These are phyloP conservation scores for Hafferia zeledoni DNA, from an alignment of 2,797 vertebrate genomes.

Conservation along the genomic window DNA sequence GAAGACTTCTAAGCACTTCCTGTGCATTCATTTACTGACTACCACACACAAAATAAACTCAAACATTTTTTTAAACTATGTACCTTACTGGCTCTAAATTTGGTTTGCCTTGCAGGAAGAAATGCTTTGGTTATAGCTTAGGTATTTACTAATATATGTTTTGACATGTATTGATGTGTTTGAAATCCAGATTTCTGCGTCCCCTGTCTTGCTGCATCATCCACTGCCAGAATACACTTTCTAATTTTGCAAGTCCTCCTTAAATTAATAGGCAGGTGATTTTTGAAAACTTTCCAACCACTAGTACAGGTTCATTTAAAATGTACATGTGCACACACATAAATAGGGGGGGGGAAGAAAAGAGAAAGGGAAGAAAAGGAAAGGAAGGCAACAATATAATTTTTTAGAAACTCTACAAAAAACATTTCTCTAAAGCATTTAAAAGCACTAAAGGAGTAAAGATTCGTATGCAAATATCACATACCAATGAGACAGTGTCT, in stretches of 20 bases:
- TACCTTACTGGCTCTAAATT: background rate
- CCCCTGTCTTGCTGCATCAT: background rate
- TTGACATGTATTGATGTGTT: background rate
- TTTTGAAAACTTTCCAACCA: background rate
- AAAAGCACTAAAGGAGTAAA: background rate
- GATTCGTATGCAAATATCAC: background rate
- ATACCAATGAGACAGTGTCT: background rate
- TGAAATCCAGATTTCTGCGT: background rate
- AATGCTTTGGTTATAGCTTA: background rate
- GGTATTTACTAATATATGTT: background rate
- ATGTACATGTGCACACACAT: accelerated
- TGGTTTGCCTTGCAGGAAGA: background rate
- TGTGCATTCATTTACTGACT: background rate
- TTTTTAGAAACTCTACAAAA: background rate
- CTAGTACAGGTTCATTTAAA: background rate
- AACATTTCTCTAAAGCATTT: background rate
- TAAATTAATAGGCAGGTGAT: background rate
- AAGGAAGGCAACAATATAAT: background rate
- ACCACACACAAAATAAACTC: background rate
- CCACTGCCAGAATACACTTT: background rate
- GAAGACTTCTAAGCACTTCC: background rate
- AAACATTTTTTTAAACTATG: background rate
- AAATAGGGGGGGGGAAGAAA: background rate
- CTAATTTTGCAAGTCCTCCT: background rate
- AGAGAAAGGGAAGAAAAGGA: background rate